Conservation (phyloP, 2,888 invertebrate species). For the Trichogramma dendrolimi region DNA sequence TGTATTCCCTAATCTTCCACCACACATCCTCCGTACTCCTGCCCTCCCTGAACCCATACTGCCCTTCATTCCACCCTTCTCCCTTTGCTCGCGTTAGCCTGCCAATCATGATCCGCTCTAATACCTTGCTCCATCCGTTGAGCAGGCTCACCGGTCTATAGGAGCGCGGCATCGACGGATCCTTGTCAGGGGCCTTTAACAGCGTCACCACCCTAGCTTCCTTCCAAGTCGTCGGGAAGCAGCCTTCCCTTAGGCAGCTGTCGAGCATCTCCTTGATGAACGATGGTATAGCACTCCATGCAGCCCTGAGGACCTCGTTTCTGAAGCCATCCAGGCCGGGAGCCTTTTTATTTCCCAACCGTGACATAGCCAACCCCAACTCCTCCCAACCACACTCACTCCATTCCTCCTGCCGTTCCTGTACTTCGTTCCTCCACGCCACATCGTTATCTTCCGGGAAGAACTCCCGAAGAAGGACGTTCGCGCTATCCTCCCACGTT, state of each 20-base stretch:
- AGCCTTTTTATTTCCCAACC: neutral
- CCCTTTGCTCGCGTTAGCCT: neutral
- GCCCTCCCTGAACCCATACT: slow-evolving; percentile 5
- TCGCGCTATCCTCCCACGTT: slow-evolving; percentile 2
- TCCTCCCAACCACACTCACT: neutral
- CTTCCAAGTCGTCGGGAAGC: neutral
- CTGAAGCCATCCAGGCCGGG: slow-evolving; percentile 5
- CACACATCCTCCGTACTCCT: slow-evolving; percentile 15
- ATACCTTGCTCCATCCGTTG: slow-evolving; percentile 5
- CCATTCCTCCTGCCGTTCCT: neutral
- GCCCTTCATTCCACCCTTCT: slow-evolving; percentile 3
- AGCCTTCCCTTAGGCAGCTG: slow-evolving; percentile 1
- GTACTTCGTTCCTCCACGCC: too few species aligned
- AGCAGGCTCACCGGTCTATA: slow-evolving; percentile 16
- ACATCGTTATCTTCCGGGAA: neutral
- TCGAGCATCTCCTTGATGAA: neutral
- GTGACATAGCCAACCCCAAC: neutral
- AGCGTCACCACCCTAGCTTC: slow-evolving; percentile 3
- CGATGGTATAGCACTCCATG: neutral
- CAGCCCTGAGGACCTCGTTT: neutral
- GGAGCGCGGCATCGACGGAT: neutral
- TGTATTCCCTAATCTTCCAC: neutral
- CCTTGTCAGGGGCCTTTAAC: neutral
- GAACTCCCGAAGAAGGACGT: neutral
- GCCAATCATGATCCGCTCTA: slow-evolving; percentile 9